These are phyloP conservation scores for Arenaria interpres DNA, from an alignment of 2,113 vertebrate species.

Conservation along the genomic window DNA sequence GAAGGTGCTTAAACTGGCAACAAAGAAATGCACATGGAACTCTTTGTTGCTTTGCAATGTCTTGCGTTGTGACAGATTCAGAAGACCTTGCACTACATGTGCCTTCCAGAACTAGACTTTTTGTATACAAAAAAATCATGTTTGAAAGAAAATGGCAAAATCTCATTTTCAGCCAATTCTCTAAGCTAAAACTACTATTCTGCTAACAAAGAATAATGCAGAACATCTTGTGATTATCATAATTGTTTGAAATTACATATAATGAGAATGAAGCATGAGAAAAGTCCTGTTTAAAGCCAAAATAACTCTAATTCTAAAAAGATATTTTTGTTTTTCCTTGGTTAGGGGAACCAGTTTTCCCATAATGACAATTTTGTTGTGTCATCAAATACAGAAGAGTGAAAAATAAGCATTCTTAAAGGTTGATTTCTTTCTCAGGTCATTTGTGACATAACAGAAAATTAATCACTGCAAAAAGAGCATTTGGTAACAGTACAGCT, in stretches of 20 bases:
- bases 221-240: neutral
- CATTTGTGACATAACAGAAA: neutral
- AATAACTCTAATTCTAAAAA: neutral
- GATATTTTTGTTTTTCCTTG: neutral
- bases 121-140: neutral
- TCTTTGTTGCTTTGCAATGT: neutral
- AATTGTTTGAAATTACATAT: neutral
- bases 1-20: neutral
- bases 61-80: neutral
- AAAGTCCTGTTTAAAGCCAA: neutral
- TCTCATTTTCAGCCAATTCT: neutral
- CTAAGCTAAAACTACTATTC: neutral
- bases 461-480: neutral
- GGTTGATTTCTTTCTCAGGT: neutral
- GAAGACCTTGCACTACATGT: neutral
- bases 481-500: neutral
- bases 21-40: neutral
- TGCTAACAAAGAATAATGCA: neutral
- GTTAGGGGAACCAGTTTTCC: neutral
- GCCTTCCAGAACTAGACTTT: neutral
- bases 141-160: neutral
- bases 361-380: neutral
- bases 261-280: neutral
- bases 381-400: neutral
- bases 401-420: neutral